Evolutionary conservation across 2,113 vertebrate genomes (phyloP).

Genomic region (Otocyon megalotis): DNA sequence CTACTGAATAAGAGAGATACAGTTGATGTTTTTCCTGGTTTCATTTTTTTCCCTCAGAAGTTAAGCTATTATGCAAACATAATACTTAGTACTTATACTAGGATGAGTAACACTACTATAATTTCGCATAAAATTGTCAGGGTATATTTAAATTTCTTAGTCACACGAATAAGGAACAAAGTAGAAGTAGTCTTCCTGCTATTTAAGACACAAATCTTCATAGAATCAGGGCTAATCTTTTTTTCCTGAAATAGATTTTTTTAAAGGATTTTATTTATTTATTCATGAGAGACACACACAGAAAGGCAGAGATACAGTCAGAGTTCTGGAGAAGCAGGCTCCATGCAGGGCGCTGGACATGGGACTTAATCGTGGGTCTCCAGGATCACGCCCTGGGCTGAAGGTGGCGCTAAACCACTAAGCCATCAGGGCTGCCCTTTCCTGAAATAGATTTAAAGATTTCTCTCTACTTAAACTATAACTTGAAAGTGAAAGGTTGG

Average conservation of each 20-base stretch:
- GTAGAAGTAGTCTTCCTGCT: neutral
- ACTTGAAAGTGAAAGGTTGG: conserved; percentile 11
- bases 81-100: conserved; percentile 33
- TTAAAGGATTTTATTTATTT: neutral
- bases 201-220: conserved; percentile 33
- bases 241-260: neutral
- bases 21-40: neutral
- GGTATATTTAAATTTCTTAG: conserved; percentile 41
- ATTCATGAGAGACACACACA: no score
- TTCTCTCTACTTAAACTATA: conserved; percentile 26
- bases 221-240: neutral
- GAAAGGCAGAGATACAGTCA: no score
- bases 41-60: neutral
- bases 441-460: conserved; percentile 16
- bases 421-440: neutral
- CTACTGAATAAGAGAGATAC: neutral
- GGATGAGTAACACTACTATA: neutral
- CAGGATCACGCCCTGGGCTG: no score
- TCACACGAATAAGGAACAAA: neutral
- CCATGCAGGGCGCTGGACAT: no score
- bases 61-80: conserved; percentile 50
- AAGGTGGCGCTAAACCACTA: no score
- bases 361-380: no score
- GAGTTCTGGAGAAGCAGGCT: no score
- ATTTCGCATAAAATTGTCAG: conserved; percentile 27